These are phyloP conservation scores for Drosophila subsilvestris DNA, from an alignment of 2,888 invertebrate genomes.

Conservation along the genomic window DNA sequence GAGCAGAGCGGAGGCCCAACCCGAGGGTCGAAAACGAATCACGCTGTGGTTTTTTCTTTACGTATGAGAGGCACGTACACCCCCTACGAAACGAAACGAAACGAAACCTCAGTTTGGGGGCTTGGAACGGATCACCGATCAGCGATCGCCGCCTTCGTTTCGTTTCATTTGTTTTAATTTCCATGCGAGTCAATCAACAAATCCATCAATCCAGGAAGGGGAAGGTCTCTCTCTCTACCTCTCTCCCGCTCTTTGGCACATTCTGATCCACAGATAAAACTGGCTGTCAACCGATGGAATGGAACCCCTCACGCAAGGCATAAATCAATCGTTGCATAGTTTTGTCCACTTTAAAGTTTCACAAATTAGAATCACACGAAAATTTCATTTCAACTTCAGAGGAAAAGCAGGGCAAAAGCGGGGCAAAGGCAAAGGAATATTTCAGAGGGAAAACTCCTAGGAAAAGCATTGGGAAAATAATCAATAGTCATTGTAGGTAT, in stretches of 20 bases:
- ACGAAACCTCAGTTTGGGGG: background rate
- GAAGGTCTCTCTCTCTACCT: constrained; percentile 62
- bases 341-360: constrained; percentile 47
- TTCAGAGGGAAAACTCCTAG: background rate
- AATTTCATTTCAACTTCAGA: constrained; percentile 53
- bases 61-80: constrained; percentile 56
- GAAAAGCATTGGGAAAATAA: constrained; percentile 23
- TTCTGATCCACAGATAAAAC: constrained; percentile 69
- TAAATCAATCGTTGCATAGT: constrained; percentile 61
- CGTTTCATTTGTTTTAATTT: constrained; percentile 51
- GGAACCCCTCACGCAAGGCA: constrained; percentile 35
- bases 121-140: constrained; percentile 54
- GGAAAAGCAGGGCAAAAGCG: background rate
- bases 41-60: constrained; percentile 10
- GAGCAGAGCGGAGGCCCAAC: constrained; percentile 24
- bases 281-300: constrained; percentile 49
- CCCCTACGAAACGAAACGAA: constrained; percentile 1
- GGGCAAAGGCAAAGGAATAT: constrained; percentile 9
- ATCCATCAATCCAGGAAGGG: constrained; percentile 17
- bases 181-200: constrained; percentile 67
- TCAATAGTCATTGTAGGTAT: constrained; percentile 55
- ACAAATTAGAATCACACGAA: constrained; percentile 52
- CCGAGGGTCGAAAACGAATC: constrained; percentile 9
- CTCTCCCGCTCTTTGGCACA: constrained; percentile 52
- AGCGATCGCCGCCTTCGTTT: constrained; percentile 6